These are phyloP conservation scores for Diachasma alloeum DNA, from an alignment of 1,140 invertebrate species.

Conservation along the genomic window DNA sequence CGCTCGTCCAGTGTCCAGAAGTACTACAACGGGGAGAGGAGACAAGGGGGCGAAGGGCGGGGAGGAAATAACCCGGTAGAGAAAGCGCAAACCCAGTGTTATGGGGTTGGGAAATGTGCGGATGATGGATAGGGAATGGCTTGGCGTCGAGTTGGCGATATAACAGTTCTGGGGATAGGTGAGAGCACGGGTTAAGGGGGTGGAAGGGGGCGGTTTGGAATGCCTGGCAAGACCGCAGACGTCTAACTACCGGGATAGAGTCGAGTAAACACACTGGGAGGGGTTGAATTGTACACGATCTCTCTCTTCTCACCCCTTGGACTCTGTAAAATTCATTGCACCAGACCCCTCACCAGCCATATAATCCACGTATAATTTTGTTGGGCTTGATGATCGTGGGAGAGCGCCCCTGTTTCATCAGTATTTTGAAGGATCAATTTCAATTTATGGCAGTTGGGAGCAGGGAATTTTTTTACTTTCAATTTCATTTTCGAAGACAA, in stretches of 20 bases:
- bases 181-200: neutral
- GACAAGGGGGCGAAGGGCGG: constrained; percentile 15
- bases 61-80: constrained; percentile 1
- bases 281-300: constrained; percentile 21
- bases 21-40: constrained; percentile 6
- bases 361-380: neutral
- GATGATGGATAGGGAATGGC: constrained; percentile 64
- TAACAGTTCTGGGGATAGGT: constrained; percentile 33
- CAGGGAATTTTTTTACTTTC: neutral
- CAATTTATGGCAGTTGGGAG: too few species aligned
- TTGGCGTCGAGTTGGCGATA: constrained; percentile 48
- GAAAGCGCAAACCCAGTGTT: constrained; percentile 16
- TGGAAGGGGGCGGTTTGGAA: constrained; percentile 57
- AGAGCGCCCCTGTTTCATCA: neutral
- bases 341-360: neutral
- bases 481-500: too few species aligned
- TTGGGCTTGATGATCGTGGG: neutral
- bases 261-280: constrained; percentile 17
- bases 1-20: constrained; percentile 23
- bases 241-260: constrained; percentile 27
- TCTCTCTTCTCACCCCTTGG: neutral
- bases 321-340: neutral
- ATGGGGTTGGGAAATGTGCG: constrained; percentile 54
- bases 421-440: neutral
- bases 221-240: constrained; percentile 45